Base-by-base conservation (phyloP, 2,888 invertebrate genomes). In the Volucella inflata region DNA sequence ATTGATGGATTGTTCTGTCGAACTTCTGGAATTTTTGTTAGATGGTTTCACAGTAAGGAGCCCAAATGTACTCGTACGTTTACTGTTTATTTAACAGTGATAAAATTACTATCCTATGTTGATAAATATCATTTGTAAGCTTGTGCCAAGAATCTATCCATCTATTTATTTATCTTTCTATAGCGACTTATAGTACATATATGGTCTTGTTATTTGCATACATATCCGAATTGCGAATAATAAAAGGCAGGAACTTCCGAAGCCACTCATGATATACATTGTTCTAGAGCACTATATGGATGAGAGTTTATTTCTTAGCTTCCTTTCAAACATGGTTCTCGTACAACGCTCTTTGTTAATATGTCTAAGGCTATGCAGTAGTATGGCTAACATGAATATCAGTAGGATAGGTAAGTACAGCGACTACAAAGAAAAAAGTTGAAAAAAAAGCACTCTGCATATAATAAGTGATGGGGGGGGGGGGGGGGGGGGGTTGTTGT, bases 401-500 rank as follows among this genome's bases (percentile, higher is more conserved):
- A 79, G 79, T 79, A 60, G 64, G 65, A 72, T 72, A 72, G 79
- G 79, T 65, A 72, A 79, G 79, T 79, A 53, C 72, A 65, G 21
- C 21, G 72, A 57, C 36, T 59, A 65, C 59, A 67, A 76, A 59
- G 36, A 71, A 38, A 48, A 51, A 30, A 30, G 30, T 30, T 6
- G 30, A 30, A 72, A 78, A 65, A 59, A 79, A 72, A 60, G 46
- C 65, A 71, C 16, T 9, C 38, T 60, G 59, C 2, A 21, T 10
- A 55, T 48, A 38, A 36, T 2, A 6, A 51, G 53, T n/a, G n/a
- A n/a, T n/a, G 17, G 16, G 36, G 16, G 40, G 8, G 46, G 21
- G 51, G 57, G 17, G 16, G 36, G 16, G 40, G 8, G 46, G 21
- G 51, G 57, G 38, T 30, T 30, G 30, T 30, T 30, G n/a, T n/a